Evolutionary conservation across 2,113 vertebrate genomes (phyloP), one percentile per base, ranked within the genome.

Genomic region (Emydura subglobosa): DNA sequence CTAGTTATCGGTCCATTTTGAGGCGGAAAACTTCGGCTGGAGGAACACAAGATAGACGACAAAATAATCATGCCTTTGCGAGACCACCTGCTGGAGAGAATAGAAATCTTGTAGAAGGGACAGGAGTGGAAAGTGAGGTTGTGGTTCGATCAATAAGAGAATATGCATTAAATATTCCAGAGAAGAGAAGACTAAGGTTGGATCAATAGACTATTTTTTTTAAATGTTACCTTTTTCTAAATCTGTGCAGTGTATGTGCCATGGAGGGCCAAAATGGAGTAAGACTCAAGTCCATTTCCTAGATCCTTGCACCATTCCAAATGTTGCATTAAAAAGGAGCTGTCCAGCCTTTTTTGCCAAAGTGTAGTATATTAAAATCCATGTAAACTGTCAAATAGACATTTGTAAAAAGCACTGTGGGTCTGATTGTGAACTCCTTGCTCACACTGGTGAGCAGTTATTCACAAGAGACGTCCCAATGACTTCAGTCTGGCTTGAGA

Each of bases 1-100:
- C 99, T 88, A 99, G 99, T 95, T 99, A 99, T 97, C 99, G 96
- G 97, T 98, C 99, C 4, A 96, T 98, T 68, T 97, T 98, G 54
- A 98, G 99, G 91, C 98, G 98, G 57, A 99, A 98, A 93, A 92
- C 96, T 0, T 89, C 96, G 14, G 81, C 86, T 1, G 42, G 85
- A 72, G 59, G 94, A 65, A 57, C 83, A 25, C 80, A 29, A 54
- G 92, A 91, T 82, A 97, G 82, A 19, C 95, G 96, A 59, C 97
- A 91, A 49, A 74, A 57, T 24, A 79, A 49, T 29, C 25, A 14
- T 91, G 79, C 55, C 31, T 1, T 95, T 54, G 51, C 31, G 12
- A 95, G 87, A 80, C 51, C 94, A 1, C 79, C 74, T 6, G 85
- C 85, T 31, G 85, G 59, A 4, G 83, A 39, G 72, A 72, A 10